Conservation (phyloP, 2,888 invertebrate genomes). For the Stenodema calcarata region DNA sequence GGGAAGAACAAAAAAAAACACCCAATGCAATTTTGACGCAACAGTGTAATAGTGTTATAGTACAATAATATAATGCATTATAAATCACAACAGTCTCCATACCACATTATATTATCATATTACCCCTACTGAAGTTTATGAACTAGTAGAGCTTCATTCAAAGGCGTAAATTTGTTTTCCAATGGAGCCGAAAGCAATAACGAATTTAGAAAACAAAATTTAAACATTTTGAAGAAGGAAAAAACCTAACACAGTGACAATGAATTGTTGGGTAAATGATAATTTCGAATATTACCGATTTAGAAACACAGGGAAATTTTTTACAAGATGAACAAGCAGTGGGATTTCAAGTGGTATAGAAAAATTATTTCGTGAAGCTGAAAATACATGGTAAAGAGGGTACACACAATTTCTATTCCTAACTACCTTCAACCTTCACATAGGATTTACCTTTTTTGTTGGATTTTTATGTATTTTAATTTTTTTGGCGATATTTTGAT, state of each 20-base stretch:
- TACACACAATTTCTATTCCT: neutral
- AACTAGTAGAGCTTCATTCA: neutral
- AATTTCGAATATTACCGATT: neutral
- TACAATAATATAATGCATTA: neutral
- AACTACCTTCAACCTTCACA: neutral
- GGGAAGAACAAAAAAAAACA: neutral
- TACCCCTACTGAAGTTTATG: neutral
- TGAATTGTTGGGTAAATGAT: neutral
- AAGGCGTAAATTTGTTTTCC: neutral
- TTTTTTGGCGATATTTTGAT: neutral
- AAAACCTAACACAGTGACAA: neutral
- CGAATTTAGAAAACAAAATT: neutral
- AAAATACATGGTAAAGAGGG: neutral
- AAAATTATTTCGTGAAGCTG: neutral
- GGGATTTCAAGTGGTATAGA: neutral
- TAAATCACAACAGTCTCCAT: neutral
- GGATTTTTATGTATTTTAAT: neutral
- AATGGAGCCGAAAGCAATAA: slow-evolving; percentile 34
- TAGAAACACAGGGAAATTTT: neutral
- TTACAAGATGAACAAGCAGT: neutral
- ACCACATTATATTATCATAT: neutral
- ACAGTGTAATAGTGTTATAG: neutral
- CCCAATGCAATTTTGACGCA: neutral
- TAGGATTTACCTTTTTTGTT: neutral
- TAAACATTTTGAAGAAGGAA: neutral